Conservation (phyloP, 2,113 vertebrate genomes). For the Scopus umbretta region DNA sequence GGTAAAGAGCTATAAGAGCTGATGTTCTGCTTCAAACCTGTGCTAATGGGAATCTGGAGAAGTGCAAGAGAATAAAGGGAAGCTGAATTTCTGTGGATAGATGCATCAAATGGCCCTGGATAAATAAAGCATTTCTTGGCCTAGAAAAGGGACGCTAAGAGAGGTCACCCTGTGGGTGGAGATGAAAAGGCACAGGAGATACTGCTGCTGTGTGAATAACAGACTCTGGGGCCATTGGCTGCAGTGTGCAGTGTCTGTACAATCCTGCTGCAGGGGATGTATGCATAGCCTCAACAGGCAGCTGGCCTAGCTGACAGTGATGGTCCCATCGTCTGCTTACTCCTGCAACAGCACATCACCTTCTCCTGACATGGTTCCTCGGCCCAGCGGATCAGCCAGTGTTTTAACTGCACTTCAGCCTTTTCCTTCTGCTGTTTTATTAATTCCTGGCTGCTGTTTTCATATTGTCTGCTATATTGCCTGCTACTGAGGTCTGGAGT, state of each 20-base stretch:
- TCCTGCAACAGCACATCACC: not conserved
- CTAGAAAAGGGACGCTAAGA: not conserved
- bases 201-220: not conserved
- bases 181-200: not conserved
- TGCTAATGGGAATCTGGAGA: conserved; percentile 27
- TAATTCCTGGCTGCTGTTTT: not conserved
- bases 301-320: not conserved
- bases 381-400: not conserved
- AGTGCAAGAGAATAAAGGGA: not conserved
- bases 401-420: not conserved
- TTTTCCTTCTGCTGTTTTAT: not conserved
- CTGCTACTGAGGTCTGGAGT: not conserved
- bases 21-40: conserved; percentile 31
- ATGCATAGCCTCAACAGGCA: fast-evolving
- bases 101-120: not conserved
- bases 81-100: not conserved
- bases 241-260: not conserved
- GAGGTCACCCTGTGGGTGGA: not conserved
- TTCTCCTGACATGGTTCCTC: not conserved
- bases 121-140: conserved; percentile 3
- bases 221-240: not conserved
- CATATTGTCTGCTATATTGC: not conserved
- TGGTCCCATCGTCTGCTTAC: not conserved
- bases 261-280: not conserved
- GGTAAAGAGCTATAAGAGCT: conserved; percentile 27